These are phyloP conservation scores for Candoia aspera DNA, from an alignment of 2,113 vertebrate genomes.

Conservation along the genomic window DNA sequence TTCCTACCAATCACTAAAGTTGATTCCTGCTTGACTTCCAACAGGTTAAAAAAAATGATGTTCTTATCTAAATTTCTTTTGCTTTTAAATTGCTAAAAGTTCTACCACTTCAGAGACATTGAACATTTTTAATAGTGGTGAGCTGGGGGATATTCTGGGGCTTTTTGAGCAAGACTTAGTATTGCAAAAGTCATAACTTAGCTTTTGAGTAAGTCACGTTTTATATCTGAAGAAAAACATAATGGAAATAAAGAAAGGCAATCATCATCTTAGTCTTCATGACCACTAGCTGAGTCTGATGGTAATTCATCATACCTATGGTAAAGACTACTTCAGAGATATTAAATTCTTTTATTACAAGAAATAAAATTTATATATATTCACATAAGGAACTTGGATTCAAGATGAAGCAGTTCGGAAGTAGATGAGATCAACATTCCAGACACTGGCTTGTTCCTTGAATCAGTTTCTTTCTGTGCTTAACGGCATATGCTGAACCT, in stretches of 20 bases:
- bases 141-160: background rate
- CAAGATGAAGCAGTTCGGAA: background rate
- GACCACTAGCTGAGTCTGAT: background rate
- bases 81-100: constrained; percentile 1
- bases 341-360: background rate
- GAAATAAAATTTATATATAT: background rate
- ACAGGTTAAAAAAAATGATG: background rate
- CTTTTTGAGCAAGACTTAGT: background rate
- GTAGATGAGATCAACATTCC: background rate
- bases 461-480: background rate
- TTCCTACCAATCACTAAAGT: background rate
- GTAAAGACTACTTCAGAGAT: background rate
- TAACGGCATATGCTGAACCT: background rate
- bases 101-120: background rate
- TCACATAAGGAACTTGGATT: background rate
- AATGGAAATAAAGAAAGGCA: constrained; percentile 9
- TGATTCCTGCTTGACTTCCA: background rate
- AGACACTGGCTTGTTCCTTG: background rate
- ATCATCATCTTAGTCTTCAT: background rate
- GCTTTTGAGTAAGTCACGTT: background rate
- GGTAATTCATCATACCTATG: background rate
- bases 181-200: background rate
- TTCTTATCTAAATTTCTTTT: background rate
- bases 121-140: background rate
- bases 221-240: constrained; percentile 24